A percentile compares a stretch with the other conserved stretches of the same genome.
Evolutionary conservation across 1,140 invertebrate species (phyloP).

Genomic region (Hydropsyche tenuis): DNA sequence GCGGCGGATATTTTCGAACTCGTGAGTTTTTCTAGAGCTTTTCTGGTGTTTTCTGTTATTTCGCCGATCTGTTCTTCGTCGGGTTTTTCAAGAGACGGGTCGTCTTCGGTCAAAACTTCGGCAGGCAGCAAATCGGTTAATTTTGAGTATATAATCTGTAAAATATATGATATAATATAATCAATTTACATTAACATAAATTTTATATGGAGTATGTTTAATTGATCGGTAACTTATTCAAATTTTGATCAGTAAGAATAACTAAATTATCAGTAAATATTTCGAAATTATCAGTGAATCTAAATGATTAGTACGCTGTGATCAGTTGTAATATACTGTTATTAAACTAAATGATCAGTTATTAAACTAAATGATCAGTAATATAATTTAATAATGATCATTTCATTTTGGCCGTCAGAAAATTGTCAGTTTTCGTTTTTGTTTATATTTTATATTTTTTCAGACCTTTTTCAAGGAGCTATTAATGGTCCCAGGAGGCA

Average conservation of each 20-base stretch:
- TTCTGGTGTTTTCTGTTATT: constrained; percentile 83
- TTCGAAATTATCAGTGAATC: no score
- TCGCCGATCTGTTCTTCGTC: constrained; percentile 84
- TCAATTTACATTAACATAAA: constrained; percentile 21
- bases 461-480: no score
- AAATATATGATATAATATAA: constrained; percentile 40
- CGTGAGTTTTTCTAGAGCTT: constrained; percentile 86
- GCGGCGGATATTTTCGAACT: constrained; percentile 91
- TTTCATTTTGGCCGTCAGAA: no score
- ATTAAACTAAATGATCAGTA: no score
- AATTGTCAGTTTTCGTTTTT: no score
- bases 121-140: constrained; percentile 91
- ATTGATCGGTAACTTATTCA: background rate
- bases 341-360: no score
- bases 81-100: constrained; percentile 86
- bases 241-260: background rate
- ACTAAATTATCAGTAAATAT: no score
- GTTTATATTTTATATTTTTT: no score
- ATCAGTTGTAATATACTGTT: no score
- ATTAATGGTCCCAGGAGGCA: no score
- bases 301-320: no score
- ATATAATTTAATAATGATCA: no score
- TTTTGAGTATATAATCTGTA: constrained; percentile 93
- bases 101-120: constrained; percentile 91
- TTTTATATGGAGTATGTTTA: background rate